Evolutionary conservation across 1,140 invertebrate genomes (phyloP), one percentile per base, ranked within the genome.

Genomic region (Cyrtorhinus lividipennis): DNA sequence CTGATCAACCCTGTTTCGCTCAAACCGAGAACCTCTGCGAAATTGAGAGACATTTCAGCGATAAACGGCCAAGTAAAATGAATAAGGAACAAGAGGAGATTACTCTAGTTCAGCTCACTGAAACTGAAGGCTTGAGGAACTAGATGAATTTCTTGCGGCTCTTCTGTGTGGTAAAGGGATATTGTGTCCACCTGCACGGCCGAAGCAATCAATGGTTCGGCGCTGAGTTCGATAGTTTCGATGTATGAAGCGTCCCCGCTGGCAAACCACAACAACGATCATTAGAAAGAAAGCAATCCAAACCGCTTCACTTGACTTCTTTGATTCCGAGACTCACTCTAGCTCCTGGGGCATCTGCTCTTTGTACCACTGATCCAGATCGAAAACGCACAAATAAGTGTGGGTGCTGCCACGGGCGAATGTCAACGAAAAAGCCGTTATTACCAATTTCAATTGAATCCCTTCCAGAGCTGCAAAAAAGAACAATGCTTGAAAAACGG

Each of bases 351-450:
- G 48, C 48, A 53, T 53, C 20, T 53, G 48, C 48, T 53, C 48
- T 53, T 53, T 53, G 48, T 53, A 53, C 48, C 48, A 53, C 20
- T 53, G 48, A 22, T 53, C 48, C 3, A 53, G 48, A 20, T 53
- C 48, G 18, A 53, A 53, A 22, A 53, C 18, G 20, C 48, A 15
- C 3, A 53, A 20, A 20, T 15, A 53, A 22, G 48, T 53, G 48
- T 53, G 48, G 18, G 48, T 53, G 8, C 8, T 20, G 20, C 48
- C 48, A 15, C 18, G 48, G 48, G 48, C 18, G 48, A 13, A 53
- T 5, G 48, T 53, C 5, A 53, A 20, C 5, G 48, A 53, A 20
- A 15, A 53, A 20, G 48, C 18, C 5, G 48, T 53, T 5, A 20
- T 20, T 20, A 53, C 48, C 48, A 53, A 20, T 20, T 53, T 53